Conservation (phyloP, 2,888 invertebrate species). For the Drosophila sordidula region DNA sequence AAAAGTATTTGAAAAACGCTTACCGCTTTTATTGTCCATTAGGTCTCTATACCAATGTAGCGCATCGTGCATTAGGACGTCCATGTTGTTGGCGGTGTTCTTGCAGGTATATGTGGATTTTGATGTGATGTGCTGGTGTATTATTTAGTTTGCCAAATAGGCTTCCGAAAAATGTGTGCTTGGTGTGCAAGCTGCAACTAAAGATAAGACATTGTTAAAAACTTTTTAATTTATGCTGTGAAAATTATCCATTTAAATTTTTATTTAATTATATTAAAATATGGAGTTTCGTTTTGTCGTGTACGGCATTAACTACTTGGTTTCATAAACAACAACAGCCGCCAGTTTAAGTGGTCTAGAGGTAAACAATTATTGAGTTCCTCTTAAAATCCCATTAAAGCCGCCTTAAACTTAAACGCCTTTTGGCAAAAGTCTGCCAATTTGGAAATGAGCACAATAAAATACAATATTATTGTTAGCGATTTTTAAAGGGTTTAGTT, state of each 20-base stretch:
- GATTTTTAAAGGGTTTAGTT: neutral
- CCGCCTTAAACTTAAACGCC: no score
- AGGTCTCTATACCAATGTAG: constrained; percentile 89
- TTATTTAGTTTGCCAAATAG: neutral
- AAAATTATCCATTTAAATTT: no score
- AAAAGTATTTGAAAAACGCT: constrained; percentile 77
- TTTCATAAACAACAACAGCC: neutral
- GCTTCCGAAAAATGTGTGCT: constrained; percentile 1
- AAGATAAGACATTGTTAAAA: neutral
- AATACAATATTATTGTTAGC: no score
- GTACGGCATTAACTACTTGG: neutral
- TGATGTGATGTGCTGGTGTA: neutral
- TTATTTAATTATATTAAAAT: neutral
- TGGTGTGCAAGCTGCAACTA: neutral
- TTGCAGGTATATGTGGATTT: constrained; percentile 14
- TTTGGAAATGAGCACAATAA: no score
- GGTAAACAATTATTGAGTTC: no score
- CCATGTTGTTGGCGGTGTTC: constrained; percentile 70
- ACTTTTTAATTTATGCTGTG: neutral
- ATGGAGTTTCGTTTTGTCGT: neutral
- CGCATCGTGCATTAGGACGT: constrained; percentile 80
- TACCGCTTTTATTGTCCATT: constrained; percentile 90
- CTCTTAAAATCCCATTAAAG: no score
- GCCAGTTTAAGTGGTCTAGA: no score
- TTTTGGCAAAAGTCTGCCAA: no score